Evolutionary conservation across 2,888 invertebrate genomes (phyloP), one percentile per base, ranked within the genome.

Genomic region (Rhingia rostrata): DNA sequence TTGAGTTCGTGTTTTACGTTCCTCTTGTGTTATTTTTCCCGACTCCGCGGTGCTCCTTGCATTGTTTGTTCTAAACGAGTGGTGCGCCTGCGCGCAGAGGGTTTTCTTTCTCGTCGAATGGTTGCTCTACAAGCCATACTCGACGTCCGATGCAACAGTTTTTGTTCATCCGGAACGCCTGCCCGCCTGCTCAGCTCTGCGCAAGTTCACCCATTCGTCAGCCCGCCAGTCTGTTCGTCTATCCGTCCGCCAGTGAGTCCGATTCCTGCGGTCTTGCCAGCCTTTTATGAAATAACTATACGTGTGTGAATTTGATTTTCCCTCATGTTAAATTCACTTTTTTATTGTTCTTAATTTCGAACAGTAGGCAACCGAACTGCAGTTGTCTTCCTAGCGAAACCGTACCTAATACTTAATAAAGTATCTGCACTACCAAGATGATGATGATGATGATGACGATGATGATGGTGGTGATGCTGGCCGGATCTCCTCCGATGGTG

Each of bases 1-100:
- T 87, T 86, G 84, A 86, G 77, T 80, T 87, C 86, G 74, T 86
- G 83, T 86, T 86, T 85, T 80, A 77, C 84, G 69, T 72, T 64
- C 69, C 45, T 70, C 51, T 53, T 51, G 37, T 41, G 37, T 35
- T 63, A 10, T 35, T 35, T 43, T 64, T 12, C 53, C 35, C 32
- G n/a, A 22, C 43, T 53, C 51, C 49, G 10, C 14, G 5, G 7
- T 22, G 35, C 53, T 54, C 51, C 43, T 43, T n/a, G 43, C 54
- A 14, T 49, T 60, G 53, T 61, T 67, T 73, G 63, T 53, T 73
- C 66, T 61, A 22, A 22, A 35, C 53, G 32, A 69, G 39, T 58
- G 39, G 22, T 10, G 39, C 37, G 49, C 49, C 35, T 32, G 64
- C 39, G 14, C 47, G 61, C 12, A 41, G 47, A 22, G 22, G 22